Evolutionary conservation across 2,113 vertebrate species (phyloP).

Genomic region (Struthio camelus): DNA sequence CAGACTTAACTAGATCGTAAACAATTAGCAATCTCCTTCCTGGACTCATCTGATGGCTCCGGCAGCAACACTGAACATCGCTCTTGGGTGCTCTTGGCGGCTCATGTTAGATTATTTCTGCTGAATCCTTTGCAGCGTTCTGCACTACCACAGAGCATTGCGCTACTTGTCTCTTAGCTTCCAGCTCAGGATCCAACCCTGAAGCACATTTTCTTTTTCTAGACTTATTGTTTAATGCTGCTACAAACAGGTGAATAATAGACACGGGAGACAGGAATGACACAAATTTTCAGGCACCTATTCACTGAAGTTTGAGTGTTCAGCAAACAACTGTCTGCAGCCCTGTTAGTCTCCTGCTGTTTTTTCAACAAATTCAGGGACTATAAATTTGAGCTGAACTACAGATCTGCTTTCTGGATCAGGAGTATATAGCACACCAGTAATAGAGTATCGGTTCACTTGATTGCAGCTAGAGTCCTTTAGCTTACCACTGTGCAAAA

Average conservation of each 20-base stretch:
- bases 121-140: neutral
- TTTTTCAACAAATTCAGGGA: neutral
- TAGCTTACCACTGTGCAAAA: conserved; percentile 29
- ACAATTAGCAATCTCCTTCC: neutral
- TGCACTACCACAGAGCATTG: neutral
- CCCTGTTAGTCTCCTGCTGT: neutral
- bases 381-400: conserved; percentile 29
- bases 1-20: neutral
- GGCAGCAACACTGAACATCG: neutral
- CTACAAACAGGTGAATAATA: neutral
- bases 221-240: neutral
- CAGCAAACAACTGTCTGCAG: conserved; percentile 5
- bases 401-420: conserved; percentile 38
- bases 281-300: neutral
- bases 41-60: neutral
- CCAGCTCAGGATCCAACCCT: neutral
- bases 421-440: neutral
- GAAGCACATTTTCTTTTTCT: neutral
- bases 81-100: neutral
- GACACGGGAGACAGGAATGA: neutral
- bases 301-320: neutral
- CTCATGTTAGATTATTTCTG: neutral
- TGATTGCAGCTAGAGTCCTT: conserved; percentile 1
- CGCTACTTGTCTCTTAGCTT: neutral
- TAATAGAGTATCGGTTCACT: neutral